Percentiles rank a stretch among this genome's conserved stretches.
Conservation (phyloP, 2,797 vertebrate genomes). For the Chiloscyllium punctatum region DNA sequence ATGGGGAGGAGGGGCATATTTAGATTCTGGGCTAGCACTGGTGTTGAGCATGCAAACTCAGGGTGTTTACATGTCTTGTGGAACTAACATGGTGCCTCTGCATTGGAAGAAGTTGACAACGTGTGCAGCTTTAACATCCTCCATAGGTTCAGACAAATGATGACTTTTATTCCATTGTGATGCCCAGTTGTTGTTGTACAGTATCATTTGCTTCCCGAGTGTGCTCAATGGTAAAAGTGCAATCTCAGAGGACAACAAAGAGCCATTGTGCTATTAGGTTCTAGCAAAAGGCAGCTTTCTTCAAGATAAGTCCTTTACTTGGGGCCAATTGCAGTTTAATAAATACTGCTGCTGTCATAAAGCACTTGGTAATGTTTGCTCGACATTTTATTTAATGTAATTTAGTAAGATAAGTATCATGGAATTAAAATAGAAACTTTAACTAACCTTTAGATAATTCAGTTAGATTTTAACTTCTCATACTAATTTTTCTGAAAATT, state of each 20-base stretch:
- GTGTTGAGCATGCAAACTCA: neutral
- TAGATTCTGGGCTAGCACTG: neutral
- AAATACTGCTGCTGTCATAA: neutral
- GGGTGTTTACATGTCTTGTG: neutral
- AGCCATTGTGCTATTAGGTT: neutral
- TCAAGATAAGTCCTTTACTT: neutral
- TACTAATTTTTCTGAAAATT: neutral
- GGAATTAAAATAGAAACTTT: neutral
- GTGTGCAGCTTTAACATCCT: neutral
- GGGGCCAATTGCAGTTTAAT: neutral
- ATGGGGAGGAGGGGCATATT: neutral
- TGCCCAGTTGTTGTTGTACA: neutral
- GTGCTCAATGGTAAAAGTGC: neutral
- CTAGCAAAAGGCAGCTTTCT: neutral
- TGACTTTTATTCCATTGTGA: neutral
- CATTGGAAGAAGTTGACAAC: neutral
- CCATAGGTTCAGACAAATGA: neutral
- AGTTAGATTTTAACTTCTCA: neutral
- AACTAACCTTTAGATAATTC: conserved; percentile 18
- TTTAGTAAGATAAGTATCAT: neutral
- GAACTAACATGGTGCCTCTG: neutral
- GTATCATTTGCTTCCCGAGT: neutral
- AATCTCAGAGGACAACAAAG: neutral
- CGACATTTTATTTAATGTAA: neutral
- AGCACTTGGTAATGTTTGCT: neutral